Base-by-base conservation (phyloP, 2,797 vertebrate genomes). In the Lepilemur ruficaudatus region DNA sequence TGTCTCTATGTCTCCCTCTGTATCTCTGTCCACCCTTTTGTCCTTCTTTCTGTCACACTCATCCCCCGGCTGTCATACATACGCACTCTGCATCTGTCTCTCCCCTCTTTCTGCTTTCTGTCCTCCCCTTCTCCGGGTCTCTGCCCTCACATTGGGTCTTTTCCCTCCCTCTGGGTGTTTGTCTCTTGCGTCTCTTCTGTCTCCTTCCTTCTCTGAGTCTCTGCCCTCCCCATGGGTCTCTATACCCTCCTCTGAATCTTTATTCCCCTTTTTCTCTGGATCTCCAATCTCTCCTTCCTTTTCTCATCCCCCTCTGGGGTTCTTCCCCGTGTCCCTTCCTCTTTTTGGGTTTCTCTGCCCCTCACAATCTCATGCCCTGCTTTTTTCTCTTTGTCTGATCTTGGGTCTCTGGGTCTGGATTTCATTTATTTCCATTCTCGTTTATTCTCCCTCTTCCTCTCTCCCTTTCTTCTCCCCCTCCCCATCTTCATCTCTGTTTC, bases 31-130 rank as follows among this genome's bases (percentile, higher is more conserved):
- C 23, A 11, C 17, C 23, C 43, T 14, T 9, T 46, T 32, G 8
- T 25, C 30, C 46, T 32, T 75, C 5, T 48, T n/a, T 41, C 48
- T 59, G 2, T 57, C 18, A 2, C 28, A 9, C 65, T 57, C 61
- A 3, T 14, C 14, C 20, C 38, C 41, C 25, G 3, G 8, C 55
- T 10, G 23, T 48, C 20, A 2, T 0, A n/a, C 11, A 8, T 25
- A 18, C 32, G 0, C 52, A 15, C 41, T 13, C 41, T 4, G 41
- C 18, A 13, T 41, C 55, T 67, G 28, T 48, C 35, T 48, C 28
- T 11, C 43, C n/a, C 32, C n/a, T 48, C 35, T 30, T 28, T 65
- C 57, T 80, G 72, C 23, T 41, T n/a, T 75, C 89, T 13, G 15
- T 18, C 48, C 52, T 50, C 14, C 46, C 41, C 46, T 75, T 55